Evolutionary conservation across 2,113 vertebrate genomes (phyloP).

Genomic region (Helogale parvula): DNA sequence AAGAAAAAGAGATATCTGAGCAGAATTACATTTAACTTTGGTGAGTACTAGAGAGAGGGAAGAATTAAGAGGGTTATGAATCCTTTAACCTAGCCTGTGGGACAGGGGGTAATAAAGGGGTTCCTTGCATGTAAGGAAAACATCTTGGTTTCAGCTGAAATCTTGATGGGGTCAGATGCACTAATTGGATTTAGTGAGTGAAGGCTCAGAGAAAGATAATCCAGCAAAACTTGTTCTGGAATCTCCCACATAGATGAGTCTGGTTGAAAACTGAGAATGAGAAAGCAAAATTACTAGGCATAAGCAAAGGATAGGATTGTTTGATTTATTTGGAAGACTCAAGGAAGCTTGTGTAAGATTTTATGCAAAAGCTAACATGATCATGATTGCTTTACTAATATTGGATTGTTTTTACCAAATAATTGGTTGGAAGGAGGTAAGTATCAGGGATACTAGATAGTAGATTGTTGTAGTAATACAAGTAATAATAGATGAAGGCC

Average conservation of each 20-base stretch:
- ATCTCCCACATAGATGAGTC: not conserved
- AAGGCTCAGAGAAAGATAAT: not conserved
- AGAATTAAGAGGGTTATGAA: not conserved
- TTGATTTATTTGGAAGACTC: not conserved
- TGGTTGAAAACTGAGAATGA: not conserved
- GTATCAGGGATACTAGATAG: not conserved
- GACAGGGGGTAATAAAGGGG: not conserved
- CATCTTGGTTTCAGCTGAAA: not conserved
- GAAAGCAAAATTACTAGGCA: not conserved
- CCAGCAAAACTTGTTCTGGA: not conserved
- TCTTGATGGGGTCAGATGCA: not conserved
- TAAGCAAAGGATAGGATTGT: not conserved
- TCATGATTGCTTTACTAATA: not conserved
- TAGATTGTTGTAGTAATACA: not conserved
- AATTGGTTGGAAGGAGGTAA: not conserved
- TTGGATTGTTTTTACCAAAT: not conserved
- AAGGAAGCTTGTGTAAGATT: not conserved
- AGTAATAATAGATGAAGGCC: not conserved
- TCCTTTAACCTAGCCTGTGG: not conserved
- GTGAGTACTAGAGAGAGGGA: not conserved
- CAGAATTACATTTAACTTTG: not conserved
- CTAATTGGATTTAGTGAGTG: not conserved
- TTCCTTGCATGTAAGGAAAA: not conserved
- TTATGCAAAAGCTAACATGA: not conserved
- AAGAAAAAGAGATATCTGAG: not conserved